Percentiles rank a stretch among this genome's conserved stretches.
These are phyloP conservation scores for Eristalinus aeneus DNA, from an alignment of 2,888 invertebrate genomes.

Conservation along the genomic window DNA sequence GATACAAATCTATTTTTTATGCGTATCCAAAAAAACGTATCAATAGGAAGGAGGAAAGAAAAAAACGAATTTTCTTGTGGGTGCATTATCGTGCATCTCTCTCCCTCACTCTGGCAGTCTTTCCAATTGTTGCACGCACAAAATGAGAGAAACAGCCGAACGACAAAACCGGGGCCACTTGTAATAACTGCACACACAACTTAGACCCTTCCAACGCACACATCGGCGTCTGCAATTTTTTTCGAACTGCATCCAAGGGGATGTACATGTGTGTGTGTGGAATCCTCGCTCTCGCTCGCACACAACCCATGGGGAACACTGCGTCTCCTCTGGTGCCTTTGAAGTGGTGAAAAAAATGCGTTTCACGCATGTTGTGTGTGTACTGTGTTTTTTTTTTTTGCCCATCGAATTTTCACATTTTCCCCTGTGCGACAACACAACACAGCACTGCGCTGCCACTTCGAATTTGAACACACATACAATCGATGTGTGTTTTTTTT, in stretches of 20 bases:
- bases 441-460: conserved; percentile 38
- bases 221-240: conserved; percentile 61
- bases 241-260: conserved; percentile 57
- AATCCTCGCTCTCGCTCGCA: conserved; percentile 29
- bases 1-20: conserved; percentile 59
- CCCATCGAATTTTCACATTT: conserved; percentile 67
- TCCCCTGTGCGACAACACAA: conserved; percentile 61
- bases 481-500: background rate
- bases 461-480: conserved; percentile 43
- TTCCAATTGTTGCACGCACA: conserved; percentile 59
- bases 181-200: conserved; percentile 67
- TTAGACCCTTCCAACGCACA: conserved; percentile 29
- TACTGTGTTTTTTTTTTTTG: conserved; percentile 61
- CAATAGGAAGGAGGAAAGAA: background rate
- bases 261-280: conserved; percentile 21
- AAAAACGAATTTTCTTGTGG: conserved; percentile 53
- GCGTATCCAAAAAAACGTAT: conserved; percentile 34
- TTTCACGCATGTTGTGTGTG: conserved; percentile 55
- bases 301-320: conserved; percentile 10
- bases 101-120: conserved; percentile 20
- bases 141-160: conserved; percentile 25
- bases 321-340: conserved; percentile 21
- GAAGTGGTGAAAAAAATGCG: conserved; percentile 66
- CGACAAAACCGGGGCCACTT: conserved; percentile 58
- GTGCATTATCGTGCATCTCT: conserved; percentile 56